Percentiles rank a stretch among this genome's conserved stretches.
phyloP scores from a whole-genome alignment of 2,888 invertebrate species.

The Dolomedes plantarius region DNA sequence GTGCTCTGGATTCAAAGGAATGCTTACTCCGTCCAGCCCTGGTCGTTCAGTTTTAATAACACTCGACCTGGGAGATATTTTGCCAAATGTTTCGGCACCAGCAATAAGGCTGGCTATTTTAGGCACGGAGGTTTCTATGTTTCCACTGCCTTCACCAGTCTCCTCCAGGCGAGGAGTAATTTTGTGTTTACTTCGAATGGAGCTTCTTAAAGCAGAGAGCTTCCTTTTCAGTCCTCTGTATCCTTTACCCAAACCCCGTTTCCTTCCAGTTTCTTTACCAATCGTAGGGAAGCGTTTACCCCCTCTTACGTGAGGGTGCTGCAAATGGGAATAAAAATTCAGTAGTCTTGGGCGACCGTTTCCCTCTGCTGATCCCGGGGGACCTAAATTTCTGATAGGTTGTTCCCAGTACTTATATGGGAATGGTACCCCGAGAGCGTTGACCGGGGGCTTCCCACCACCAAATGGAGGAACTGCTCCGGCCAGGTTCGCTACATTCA shows the following conservation, averaged over 20 bases:
- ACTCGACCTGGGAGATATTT: background rate
- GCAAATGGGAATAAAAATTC: background rate
- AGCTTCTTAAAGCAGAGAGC: constrained; percentile 14
- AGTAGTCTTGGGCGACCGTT: background rate
- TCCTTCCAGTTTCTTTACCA: background rate
- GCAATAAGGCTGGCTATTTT: background rate
- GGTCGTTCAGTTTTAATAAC: constrained; percentile 6
- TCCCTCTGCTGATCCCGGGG: background rate
- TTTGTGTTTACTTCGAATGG: background rate
- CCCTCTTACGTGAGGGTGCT: background rate
- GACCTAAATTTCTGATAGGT: background rate
- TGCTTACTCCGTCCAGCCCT: constrained; percentile 21
- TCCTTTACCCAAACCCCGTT: constrained; percentile 21
- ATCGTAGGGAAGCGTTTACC: background rate
- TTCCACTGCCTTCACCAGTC: too few species aligned
- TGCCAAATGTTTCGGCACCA: too few species aligned
- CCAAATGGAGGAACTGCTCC: background rate
- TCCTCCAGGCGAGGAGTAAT: constrained; percentile 15
- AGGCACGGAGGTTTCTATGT: background rate
- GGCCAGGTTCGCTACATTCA: background rate
- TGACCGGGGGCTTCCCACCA: background rate
- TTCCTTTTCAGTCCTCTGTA: constrained; percentile 15
- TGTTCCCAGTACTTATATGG: background rate
- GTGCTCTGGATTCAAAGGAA: background rate
- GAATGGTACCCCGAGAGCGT: background rate